Evolutionary conservation across 2,113 vertebrate genomes (phyloP), one percentile per base, ranked within the genome.

Genomic region (Aegithalos caudatus): DNA sequence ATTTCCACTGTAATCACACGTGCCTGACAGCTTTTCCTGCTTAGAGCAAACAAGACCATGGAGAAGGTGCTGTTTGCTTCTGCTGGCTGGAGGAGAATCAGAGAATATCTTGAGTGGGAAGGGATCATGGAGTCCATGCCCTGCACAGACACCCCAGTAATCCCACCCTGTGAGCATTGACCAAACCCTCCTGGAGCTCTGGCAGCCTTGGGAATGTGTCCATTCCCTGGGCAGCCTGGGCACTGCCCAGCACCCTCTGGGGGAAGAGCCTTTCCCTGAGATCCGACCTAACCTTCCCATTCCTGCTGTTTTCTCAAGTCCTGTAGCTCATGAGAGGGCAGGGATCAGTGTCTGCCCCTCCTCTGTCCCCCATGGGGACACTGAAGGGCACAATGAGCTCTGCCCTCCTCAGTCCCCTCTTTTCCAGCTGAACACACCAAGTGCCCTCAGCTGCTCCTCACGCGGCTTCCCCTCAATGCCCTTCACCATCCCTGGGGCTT

Each of bases 141-240:
- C 45, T 45, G 27, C 33, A 13, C 33, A 66, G 8, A 28, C 37
- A 10, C 19, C 33, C 33, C 37, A 38, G 1, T 22, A 73, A n/a
- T 5, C 33, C 19, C 77, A 31, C 22, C 31, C 16, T 42, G 20
- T 1, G 16, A 65, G 50, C 0, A 0, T 0, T 72, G 31, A 27
- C 67, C 58, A 65, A 80, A 28, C 1, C 0, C 14, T 65, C 37
- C 37, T 57, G 31, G 42, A 72, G 25, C 21, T 80, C 42, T 65
- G 76, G 14, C 31, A 80, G 74, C 35, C 25, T 27, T 0, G 3
- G 24, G 9, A 0, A 0, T 0, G 14, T 48, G 48, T 1, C 29
- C 48, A 48, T 61, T 33, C 40, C 64, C 45, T 78, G 47, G 37
- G 45, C 7, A 77, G 45, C 53, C 31, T 67, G 25, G 2, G 1